Evolutionary conservation across 2,888 invertebrate species (phyloP).

Genomic region (Phymatocera aterrima): DNA sequence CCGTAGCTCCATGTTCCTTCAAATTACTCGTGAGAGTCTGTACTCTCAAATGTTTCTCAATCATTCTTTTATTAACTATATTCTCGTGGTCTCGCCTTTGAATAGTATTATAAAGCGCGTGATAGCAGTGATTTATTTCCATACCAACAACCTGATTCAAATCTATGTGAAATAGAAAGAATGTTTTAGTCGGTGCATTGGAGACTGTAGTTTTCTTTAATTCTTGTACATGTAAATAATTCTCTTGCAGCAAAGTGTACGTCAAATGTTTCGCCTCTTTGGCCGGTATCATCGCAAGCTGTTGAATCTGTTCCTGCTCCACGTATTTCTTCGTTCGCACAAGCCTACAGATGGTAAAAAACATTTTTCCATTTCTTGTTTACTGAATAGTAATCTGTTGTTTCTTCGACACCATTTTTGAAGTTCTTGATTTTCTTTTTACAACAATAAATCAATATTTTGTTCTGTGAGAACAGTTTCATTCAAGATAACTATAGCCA

Average conservation of each 20-base stretch:
- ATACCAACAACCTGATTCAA: slow-evolving; percentile 82
- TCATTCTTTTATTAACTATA: slow-evolving; percentile 84
- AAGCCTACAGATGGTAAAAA: slow-evolving; percentile 79
- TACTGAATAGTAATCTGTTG: no score
- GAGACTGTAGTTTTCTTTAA: slow-evolving; percentile 83
- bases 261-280: slow-evolving; percentile 94
- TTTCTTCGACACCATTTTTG: no score
- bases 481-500: no score
- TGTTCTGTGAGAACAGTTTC: no score
- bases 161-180: slow-evolving; percentile 86
- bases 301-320: slow-evolving; percentile 95
- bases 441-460: no score
- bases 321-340: slow-evolving; percentile 88
- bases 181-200: slow-evolving; percentile 88
- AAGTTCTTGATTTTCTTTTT: neutral
- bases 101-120: slow-evolving; percentile 83
- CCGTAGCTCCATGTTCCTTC: slow-evolving; percentile 86
- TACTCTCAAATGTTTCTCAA: slow-evolving; percentile 91
- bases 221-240: slow-evolving; percentile 84
- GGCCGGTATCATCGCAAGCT: slow-evolving; percentile 93
- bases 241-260: slow-evolving; percentile 90
- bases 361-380: no score
- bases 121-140: slow-evolving; percentile 83
- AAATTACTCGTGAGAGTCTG: slow-evolving; percentile 89
- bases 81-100: slow-evolving; percentile 81